Evolutionary conservation across 2,797 vertebrate species (phyloP).

Genomic region (Furcifer pardalis): DNA sequence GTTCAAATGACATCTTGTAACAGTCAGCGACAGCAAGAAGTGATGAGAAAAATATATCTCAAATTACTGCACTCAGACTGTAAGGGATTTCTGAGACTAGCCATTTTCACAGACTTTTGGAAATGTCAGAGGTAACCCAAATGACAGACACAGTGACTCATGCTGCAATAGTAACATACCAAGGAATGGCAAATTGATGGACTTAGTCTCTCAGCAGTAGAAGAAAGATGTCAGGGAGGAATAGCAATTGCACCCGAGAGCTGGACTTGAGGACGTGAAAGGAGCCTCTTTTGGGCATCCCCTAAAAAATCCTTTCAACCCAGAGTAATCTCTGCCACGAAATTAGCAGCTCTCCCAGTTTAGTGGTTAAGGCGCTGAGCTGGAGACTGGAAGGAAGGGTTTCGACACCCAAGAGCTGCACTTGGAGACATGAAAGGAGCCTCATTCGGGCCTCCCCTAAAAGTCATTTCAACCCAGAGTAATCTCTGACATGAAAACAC

Average conservation of each 20-base stretch:
- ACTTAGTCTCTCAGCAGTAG: not conserved
- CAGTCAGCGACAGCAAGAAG: not conserved
- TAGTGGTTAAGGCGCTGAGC: too few relatives aligned
- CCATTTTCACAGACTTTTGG: not conserved
- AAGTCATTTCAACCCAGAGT: too few relatives aligned
- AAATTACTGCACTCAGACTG: slow-evolving; percentile 19
- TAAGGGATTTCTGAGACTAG: not conserved
- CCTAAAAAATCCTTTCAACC: too few relatives aligned
- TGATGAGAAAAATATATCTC: not conserved
- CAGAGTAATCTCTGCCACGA: too few relatives aligned
- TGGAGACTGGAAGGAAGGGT: too few relatives aligned
- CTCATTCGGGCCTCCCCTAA: too few relatives aligned
- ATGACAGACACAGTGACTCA: slow-evolving; percentile 21
- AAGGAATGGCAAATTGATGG: slow-evolving; percentile 19
- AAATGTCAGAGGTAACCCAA: slow-evolving; percentile 12
- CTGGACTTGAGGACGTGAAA: too few relatives aligned
- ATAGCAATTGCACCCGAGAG: slow-evolving; percentile 23
- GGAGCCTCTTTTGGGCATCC: too few relatives aligned
- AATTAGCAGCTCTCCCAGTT: too few relatives aligned
- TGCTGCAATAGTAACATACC: not conserved
- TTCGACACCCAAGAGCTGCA: too few relatives aligned
- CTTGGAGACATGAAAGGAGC: too few relatives aligned
- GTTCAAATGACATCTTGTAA: not conserved
- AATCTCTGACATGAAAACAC: too few relatives aligned
- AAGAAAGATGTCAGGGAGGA: slow-evolving; percentile 2